phyloP scores from a whole-genome alignment of 2,113 vertebrate species.

The Myotis brandtii region DNA sequence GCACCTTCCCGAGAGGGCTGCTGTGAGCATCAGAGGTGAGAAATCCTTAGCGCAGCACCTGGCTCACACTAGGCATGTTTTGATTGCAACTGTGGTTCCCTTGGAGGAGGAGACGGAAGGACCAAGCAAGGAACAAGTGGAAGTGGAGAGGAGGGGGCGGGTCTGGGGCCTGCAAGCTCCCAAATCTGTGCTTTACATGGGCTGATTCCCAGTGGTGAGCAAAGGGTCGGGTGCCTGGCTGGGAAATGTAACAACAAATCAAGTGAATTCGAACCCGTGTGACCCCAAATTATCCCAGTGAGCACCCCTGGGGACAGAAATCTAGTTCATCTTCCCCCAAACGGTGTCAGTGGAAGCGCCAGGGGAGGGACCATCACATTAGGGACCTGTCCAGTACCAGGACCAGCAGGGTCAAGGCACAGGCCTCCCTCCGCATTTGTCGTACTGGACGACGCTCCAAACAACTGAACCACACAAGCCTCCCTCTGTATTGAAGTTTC shows the following conservation, averaged over 20 bases:
- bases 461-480: too few relatives aligned
- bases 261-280: background rate
- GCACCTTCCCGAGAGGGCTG: background rate
- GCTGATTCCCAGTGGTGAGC: background rate
- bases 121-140: background rate
- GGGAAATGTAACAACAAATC: too few relatives aligned
- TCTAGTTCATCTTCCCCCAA: background rate
- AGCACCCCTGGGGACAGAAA: background rate
- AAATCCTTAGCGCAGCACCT: background rate
- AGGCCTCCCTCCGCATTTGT: background rate
- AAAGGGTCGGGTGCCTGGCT: too few relatives aligned
- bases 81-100: background rate
- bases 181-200: background rate
- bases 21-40: background rate
- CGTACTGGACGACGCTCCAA: too few relatives aligned
- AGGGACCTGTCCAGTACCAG: background rate
- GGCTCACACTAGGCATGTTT: background rate
- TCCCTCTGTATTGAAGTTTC: background rate
- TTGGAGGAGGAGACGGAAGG: background rate
- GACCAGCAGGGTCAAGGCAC: background rate
- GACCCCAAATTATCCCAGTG: background rate
- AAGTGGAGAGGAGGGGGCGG: background rate
- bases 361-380: fast-evolving
- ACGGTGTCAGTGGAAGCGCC: fast-evolving
- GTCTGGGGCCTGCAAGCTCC: background rate